phyloP scores from a whole-genome alignment of 2,797 vertebrate genomes.

The Spinibarbus caldwelli region DNA sequence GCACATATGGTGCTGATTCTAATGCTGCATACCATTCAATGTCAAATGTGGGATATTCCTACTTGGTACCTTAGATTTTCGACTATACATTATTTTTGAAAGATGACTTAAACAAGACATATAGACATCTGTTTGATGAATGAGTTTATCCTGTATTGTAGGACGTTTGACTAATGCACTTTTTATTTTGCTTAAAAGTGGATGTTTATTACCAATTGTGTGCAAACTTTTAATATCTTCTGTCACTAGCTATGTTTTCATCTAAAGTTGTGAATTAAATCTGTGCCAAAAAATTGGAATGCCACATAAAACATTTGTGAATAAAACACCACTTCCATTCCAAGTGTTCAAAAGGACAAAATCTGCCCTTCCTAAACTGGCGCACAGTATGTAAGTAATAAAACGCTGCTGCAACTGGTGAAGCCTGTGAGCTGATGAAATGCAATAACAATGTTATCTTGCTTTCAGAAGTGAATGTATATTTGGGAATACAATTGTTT shows the following conservation, averaged over 20 bases:
- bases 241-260: neutral
- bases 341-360: neutral
- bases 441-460: neutral
- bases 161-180: neutral
- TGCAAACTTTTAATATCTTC: neutral
- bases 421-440: neutral
- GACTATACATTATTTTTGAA: no score
- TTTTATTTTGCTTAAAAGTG: neutral
- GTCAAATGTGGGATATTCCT: neutral
- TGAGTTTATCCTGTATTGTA: neutral
- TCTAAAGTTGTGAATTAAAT: neutral
- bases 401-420: no score
- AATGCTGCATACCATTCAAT: neutral
- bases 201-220: neutral
- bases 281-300: neutral
- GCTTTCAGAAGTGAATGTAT: neutral
- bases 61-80: neutral
- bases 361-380: neutral
- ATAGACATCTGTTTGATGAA: neutral
- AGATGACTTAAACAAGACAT: neutral
- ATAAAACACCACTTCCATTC: no score
- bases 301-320: neutral
- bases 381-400: neutral
- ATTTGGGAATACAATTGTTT: neutral
- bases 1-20: no score